These are phyloP conservation scores for Caenorhabditis briggsae DNA, from an alignment of 1,140 invertebrate species.

Conservation along the genomic window DNA sequence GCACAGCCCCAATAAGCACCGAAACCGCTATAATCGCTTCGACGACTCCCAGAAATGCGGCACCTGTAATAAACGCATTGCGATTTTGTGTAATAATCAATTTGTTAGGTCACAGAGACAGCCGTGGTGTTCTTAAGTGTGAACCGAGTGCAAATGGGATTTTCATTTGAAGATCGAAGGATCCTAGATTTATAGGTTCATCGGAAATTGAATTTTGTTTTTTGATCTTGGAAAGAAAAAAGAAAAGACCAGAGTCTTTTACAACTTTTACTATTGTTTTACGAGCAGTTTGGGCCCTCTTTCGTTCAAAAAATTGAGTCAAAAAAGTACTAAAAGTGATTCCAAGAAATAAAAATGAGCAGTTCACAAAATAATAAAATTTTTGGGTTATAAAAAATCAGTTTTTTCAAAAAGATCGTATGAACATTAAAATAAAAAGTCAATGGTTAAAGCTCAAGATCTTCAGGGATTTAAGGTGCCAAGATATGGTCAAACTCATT, in stretches of 20 bases:
- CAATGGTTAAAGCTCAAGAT: too few relatives aligned
- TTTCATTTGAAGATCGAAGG: not conserved
- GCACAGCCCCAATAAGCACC: conserved; percentile 64
- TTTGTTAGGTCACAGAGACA: conserved; percentile 46
- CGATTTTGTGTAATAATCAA: conserved; percentile 18
- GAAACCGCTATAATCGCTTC: conserved; percentile 69
- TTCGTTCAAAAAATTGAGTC: not conserved
- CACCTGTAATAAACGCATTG: conserved; percentile 61
- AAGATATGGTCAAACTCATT: too few relatives aligned
- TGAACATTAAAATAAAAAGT: too few relatives aligned
- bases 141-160: conserved; percentile 27
- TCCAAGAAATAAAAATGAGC: too few relatives aligned
- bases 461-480: too few relatives aligned
- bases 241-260: not conserved
- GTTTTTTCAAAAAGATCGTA: too few relatives aligned
- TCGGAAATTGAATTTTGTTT: not conserved
- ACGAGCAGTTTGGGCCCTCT: not conserved
- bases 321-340: not conserved
- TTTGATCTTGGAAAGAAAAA: not conserved
- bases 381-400: not conserved
- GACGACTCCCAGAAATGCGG: conserved; percentile 71
- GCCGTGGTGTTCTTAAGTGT: conserved; percentile 7
- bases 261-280: not conserved
- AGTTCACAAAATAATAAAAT: too few relatives aligned
- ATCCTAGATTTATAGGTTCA: conserved; percentile 1